Evolutionary conservation across 2,888 invertebrate genomes (phyloP).

Genomic region (Dinocampus coccinellae): DNA sequence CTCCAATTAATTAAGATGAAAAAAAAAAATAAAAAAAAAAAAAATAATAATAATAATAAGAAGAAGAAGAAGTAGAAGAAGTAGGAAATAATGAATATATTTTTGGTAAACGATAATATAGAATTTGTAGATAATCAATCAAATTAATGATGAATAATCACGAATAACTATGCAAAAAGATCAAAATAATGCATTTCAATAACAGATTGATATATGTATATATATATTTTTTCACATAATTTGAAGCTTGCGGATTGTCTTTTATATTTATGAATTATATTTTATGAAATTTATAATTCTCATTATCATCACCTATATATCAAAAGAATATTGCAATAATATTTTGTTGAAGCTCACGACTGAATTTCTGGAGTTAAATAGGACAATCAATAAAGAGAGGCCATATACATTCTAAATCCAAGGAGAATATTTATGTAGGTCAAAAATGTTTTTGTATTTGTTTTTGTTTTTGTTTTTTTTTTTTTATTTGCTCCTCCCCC

Average conservation of each 20-base stretch:
- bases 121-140: no score
- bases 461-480: background rate
- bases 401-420: conserved; percentile 28
- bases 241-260: background rate
- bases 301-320: background rate
- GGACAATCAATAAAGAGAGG: conserved; percentile 49
- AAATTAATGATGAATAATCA: no score
- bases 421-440: conserved; percentile 42
- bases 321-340: background rate
- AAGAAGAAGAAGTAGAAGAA: no score
- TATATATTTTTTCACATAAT: no score
- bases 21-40: background rate
- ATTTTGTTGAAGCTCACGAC: background rate
- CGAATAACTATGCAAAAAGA: no score
- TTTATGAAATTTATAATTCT: background rate
- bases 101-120: no score
- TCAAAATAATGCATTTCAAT: no score
- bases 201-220: no score
- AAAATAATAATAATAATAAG: no score
- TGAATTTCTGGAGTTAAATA: conserved; percentile 40
- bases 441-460: no score
- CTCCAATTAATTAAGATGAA: background rate
- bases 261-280: background rate
- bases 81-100: no score
- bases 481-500: background rate